Conservation (phyloP, 2,113 vertebrate genomes). For the Thamnaconus septentrionalis region DNA sequence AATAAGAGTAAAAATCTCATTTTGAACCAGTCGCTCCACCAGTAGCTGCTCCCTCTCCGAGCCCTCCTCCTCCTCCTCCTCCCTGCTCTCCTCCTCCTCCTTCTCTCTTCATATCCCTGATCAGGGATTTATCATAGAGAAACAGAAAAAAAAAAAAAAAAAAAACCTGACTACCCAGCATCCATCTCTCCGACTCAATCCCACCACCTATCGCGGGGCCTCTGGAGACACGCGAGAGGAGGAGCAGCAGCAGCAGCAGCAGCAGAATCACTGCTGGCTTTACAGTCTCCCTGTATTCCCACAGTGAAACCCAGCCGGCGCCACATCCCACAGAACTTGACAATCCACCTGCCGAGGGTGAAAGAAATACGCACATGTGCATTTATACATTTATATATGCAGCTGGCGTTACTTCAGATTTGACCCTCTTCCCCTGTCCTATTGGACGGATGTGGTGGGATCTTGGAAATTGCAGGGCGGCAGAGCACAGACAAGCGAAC, state of each 20-base stretch:
- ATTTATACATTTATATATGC: no score
- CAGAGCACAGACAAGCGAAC: conserved; percentile 3
- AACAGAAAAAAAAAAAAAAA: conserved; percentile 53
- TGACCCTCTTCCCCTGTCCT: conserved; percentile 1
- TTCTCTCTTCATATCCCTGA: conserved; percentile 48
- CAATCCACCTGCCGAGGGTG: conserved; percentile 21
- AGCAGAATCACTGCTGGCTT: not conserved
- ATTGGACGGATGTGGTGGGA: conserved; percentile 20
- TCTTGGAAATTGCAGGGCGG: conserved; percentile 37
- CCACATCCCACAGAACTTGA: conserved; percentile 11
- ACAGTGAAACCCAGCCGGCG: conserved; percentile 15
- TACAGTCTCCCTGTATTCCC: conserved; percentile 25
- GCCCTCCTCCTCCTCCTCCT: conserved; percentile 35
- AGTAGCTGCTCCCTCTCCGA: conserved; percentile 33
- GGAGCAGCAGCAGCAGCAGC: not conserved
- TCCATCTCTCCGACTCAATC: conserved; percentile 37
- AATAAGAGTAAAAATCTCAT: conserved; percentile 60
- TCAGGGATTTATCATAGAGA: conserved; percentile 53
- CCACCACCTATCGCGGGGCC: conserved; percentile 23
- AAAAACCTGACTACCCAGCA: conserved; percentile 14
- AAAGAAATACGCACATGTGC: no score
- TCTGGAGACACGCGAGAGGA: conserved; percentile 27
- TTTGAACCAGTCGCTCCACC: conserved; percentile 63
- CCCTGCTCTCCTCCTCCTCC: conserved; percentile 19
- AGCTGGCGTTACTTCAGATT: no score